phyloP scores from a whole-genome alignment of 2,888 invertebrate species.

The Eilema griseolum region DNA sequence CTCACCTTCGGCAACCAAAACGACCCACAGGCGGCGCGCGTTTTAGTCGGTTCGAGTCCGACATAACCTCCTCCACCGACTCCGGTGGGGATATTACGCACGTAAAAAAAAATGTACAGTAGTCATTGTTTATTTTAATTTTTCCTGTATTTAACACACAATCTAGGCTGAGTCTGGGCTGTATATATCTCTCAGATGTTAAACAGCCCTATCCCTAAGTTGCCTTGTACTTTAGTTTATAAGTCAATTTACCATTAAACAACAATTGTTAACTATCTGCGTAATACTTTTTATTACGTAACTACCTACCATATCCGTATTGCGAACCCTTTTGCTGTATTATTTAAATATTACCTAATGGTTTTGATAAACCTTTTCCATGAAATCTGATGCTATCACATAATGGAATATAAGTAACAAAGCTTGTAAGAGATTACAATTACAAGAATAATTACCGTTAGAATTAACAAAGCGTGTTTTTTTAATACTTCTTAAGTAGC shows the following conservation, averaged over 20 bases:
- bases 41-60: too few species aligned
- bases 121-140: too few species aligned
- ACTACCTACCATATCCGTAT: background rate
- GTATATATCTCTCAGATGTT: too few species aligned
- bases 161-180: too few species aligned
- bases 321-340: background rate
- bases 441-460: background rate
- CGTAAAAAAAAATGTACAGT: too few species aligned
- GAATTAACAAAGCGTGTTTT: background rate
- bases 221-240: too few species aligned
- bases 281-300: background rate
- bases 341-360: constrained; percentile 5
- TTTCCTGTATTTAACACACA: too few species aligned
- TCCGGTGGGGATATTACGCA: too few species aligned
- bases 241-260: background rate
- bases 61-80: too few species aligned
- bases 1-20: too few species aligned
- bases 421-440: constrained; percentile 13
- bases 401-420: constrained; percentile 7
- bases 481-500: constrained; percentile 2
- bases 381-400: constrained; percentile 4
- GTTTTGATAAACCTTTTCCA: background rate
- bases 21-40: too few species aligned
- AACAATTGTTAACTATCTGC: background rate
- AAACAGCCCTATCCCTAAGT: too few species aligned